Evolutionary conservation across 2,113 vertebrate species (phyloP), one percentile per base, ranked within the genome.

Genomic region (Tupaia chinensis): DNA sequence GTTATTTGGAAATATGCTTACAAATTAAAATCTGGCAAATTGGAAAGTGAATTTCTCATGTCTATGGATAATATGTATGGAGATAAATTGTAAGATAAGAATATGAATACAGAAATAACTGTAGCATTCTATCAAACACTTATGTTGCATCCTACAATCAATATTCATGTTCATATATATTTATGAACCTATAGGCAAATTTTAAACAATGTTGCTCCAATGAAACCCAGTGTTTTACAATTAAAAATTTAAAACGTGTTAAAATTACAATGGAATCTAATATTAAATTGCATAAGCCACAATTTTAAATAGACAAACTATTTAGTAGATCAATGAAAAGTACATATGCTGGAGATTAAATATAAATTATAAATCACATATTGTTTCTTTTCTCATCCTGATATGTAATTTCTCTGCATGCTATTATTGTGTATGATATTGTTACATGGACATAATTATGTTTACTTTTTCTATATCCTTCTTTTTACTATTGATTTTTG

Each of bases 11-110:
- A 74, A 80, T 74, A 87, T 7, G 3, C 12, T 29, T 80, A 9
- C 58, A 94, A 96, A 92, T 87, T 92, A 94, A 87, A 87, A 89
- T 27, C 23, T 74, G 44, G 53, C n/a, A 22, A 84, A 87, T 80
- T 90, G 9, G 27, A 63, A 63, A 14, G 22, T 72, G 11, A 69
- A 66, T 80, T 93, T 88, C 81, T 80, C 63, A 82, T 73, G 11
- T 78, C 27, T 84, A 34, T 32, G 81, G 27, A 77, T 7, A 25
- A 25, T 63, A 78, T 34, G 16, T 79, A 4, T 56, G 8, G 23
- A 80, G 5, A 91, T 81, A 80, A 93, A 88, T 78, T 85, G 0
- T 83, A 87, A 74, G 65, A 68, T 34, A 80, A 84, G 32, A 81
- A 69, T 4, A 73, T 81, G 65, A 85, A 81, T 61, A 72, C 44